A percentile compares a stretch with the other conserved stretches of the same genome.
These are phyloP conservation scores for Morone chrysops DNA, from an alignment of 2,113 vertebrate genomes.

Conservation along the genomic window DNA sequence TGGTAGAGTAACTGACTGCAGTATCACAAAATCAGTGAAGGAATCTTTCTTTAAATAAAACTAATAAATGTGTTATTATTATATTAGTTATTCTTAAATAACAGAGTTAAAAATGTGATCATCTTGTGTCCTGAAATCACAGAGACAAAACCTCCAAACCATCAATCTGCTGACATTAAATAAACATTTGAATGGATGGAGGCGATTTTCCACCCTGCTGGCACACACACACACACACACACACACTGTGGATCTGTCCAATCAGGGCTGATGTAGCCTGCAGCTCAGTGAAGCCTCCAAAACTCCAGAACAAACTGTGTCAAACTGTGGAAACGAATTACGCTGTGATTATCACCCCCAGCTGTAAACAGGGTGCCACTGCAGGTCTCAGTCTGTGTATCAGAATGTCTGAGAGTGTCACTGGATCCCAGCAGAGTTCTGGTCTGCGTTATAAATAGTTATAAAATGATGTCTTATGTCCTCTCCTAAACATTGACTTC, in stretches of 20 bases:
- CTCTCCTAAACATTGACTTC: too few species aligned
- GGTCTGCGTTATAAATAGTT: too few species aligned
- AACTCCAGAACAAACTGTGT: conserved; percentile 20
- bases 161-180: conserved; percentile 54
- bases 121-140: background rate
- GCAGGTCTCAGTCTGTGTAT: background rate
- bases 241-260: background rate
- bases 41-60: too few species aligned
- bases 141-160: background rate
- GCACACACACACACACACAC: conserved; percentile 5
- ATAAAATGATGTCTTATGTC: too few species aligned
- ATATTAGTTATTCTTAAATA: too few species aligned
- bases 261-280: conserved; percentile 37
- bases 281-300: conserved; percentile 9
- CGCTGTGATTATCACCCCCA: background rate
- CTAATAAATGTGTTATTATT: too few species aligned
- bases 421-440: too few species aligned
- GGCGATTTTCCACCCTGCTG: conserved; percentile 24
- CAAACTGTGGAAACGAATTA: background rate
- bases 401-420: background rate
- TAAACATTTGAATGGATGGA: conserved; percentile 39
- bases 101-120: background rate
- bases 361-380: background rate
- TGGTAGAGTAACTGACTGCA: too few species aligned
- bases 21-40: too few species aligned